These are phyloP conservation scores for Cnemophilus loriae DNA, from an alignment of 2,113 vertebrate genomes.

Conservation along the genomic window DNA sequence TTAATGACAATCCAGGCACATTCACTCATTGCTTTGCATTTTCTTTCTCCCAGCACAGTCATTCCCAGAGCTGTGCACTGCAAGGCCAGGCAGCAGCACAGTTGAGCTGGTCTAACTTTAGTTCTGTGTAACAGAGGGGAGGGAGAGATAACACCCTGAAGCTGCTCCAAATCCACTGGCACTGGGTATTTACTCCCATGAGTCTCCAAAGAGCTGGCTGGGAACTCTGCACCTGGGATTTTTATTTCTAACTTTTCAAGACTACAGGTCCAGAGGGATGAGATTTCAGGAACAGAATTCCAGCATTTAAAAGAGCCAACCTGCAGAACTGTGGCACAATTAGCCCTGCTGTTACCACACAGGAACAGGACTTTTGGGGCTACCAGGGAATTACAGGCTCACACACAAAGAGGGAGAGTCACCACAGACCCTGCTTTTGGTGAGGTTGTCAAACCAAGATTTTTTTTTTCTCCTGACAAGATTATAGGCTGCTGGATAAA, in stretches of 20 bases:
- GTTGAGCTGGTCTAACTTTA: neutral
- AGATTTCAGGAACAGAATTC: neutral
- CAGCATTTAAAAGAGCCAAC: neutral
- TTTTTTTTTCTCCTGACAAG: neutral
- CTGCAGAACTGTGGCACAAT: neutral
- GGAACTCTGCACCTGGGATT: neutral
- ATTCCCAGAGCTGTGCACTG: neutral
- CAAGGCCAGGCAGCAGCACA: neutral
- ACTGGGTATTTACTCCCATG: too few species aligned
- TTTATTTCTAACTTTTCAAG: neutral
- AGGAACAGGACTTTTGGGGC: neutral
- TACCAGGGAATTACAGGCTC: neutral
- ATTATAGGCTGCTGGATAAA: neutral
- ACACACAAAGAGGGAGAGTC: neutral
- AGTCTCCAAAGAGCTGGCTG: neutral
- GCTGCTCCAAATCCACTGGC: neutral
- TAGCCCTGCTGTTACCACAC: neutral
- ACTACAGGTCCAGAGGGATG: neutral
- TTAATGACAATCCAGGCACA: neutral
- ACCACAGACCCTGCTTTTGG: neutral
- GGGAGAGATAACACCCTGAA: neutral
- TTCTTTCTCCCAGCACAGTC: neutral
- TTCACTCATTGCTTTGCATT: neutral
- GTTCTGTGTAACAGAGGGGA: neutral
- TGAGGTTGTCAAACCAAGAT: neutral